These are phyloP conservation scores for Orthosia incerta DNA, from an alignment of 2,888 invertebrate genomes.

Conservation along the genomic window DNA sequence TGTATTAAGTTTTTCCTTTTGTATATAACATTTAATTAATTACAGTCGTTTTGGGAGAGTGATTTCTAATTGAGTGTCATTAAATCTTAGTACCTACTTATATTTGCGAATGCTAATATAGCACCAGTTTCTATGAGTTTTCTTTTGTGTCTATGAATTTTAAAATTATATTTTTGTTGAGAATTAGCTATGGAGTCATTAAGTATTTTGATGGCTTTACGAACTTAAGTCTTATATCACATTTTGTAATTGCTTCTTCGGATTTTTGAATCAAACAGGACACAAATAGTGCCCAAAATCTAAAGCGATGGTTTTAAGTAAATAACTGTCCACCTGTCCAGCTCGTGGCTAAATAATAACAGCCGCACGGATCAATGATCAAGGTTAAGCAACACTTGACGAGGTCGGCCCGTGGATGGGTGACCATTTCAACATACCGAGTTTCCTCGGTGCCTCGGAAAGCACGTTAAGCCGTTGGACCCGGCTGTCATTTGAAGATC, in stretches of 20 bases:
- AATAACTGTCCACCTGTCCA: neutral
- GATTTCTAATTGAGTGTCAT: neutral
- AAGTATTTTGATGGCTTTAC: neutral
- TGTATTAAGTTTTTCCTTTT: conserved; percentile 3
- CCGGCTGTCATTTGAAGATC: too few relatives aligned
- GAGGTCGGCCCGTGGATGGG: too few relatives aligned
- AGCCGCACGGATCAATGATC: too few relatives aligned
- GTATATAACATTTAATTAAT: conserved; percentile 10
- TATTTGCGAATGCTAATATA: neutral
- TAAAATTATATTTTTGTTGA: neutral
- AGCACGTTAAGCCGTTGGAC: too few relatives aligned
- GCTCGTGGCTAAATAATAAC: too few relatives aligned
- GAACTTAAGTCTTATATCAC: neutral
- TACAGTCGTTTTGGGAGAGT: neutral
- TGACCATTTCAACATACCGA: too few relatives aligned
- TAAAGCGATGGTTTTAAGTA: neutral
- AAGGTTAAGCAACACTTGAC: too few relatives aligned
- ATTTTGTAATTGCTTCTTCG: neutral
- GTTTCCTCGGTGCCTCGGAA: too few relatives aligned
- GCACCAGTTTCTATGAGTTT: neutral
- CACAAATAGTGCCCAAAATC: neutral
- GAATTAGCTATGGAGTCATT: neutral
- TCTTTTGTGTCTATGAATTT: neutral
- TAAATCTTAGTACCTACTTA: neutral
- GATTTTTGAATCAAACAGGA: neutral